Base-by-base conservation (phyloP, 2,113 vertebrate species). In the Myrmecobius fasciatus region DNA sequence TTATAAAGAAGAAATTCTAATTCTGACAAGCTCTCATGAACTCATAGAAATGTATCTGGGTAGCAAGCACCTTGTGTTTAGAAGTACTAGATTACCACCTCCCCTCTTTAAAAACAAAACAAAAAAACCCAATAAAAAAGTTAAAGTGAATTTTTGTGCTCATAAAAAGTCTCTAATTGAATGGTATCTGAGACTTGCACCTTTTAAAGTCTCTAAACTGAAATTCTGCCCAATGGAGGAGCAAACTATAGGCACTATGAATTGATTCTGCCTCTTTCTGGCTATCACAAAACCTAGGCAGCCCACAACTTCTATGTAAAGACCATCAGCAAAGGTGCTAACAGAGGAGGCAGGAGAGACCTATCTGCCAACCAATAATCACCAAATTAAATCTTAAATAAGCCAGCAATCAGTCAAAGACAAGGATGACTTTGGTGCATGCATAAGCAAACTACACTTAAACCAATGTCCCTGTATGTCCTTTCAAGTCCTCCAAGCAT, bases 61-160 rank as follows among this genome's bases (percentile, higher is more conserved):
- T 22, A n/a, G 83, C 89, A 90, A 90, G 89, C 48, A 51, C 89
- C 89, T 51, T 90, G 91, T 91, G 89, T 28, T 7, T 22, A 48
- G 0, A 67, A 52, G 49, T 17, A 90, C n/a, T 49, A 48, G 47
- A 24, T 90, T 90, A 12, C 56, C 11, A 51, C 60, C 31, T 26
- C 47, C 92, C 89, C 54, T 36, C n/a, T 90, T 11, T 31, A 51
- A 24, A 91, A 53, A 90, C 52, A 53, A 28, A 53, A 94, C 20
- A n/a, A 48, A 3, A 48, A 48, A 51, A 51, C 9, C 9, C 25
- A 89, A 75, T 28, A 25, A 67, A 89, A 52, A 56, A 93, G 96
- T 96, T 94, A 91, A 97, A 98, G 96, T 96, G 25, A 96, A 92
- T 97, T 53, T 95, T 28, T 97, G 96, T 95, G 94, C 95, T 93